Base-by-base conservation (phyloP, 2,888 invertebrate genomes). In the Dastarcus helophoroides region DNA sequence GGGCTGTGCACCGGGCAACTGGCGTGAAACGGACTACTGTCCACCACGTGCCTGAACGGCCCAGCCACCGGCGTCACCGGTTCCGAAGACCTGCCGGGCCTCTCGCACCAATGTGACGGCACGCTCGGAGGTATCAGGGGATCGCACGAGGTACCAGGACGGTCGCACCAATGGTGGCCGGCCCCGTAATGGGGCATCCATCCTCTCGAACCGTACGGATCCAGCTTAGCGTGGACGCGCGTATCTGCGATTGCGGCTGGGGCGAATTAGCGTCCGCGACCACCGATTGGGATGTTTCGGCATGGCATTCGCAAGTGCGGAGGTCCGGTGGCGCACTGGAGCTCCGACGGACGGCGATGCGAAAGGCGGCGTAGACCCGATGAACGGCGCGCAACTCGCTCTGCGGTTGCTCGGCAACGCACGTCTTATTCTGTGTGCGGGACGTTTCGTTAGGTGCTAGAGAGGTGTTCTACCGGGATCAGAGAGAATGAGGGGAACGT, bases 1-100 rank as follows among this genome's bases (percentile, higher is more conserved):
- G 80, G 79, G 51, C 79, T 79, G 63, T 80, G 80, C 51, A 80
- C 78, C 26, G 80, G 80, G 51, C 80, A 80, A 51, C 73, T 69
- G 53, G 63, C 56, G 50, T 64, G 63, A 54, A 58, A 67, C 37
- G 56, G 63, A 44, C 54, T 64, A 60, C 65, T 63, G 29, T 25
- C 33, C 29, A 23, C 34, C 51, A 64, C 47, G 56, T 53, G 47
- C 60, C 68, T 44, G 60, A 65, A 47, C 58, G 58, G 48, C 6
- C 54, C 56, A 15, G 54, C 55, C 60, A 60, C 65, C 49, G 57
- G 69, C 56, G 59, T 65, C 51, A 60, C 71, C 61, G 53, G 69
- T 57, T 66, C 57, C 58, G 65, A 51, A 45, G 63, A 58, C 54
- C 62, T 44, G 29, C 60, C 60, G n/a, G 58, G 57, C 27, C 58